These are phyloP conservation scores for Gnathonemus echidnorhynchus DNA, from an alignment of 2,113 vertebrate genomes.

Conservation along the genomic window DNA sequence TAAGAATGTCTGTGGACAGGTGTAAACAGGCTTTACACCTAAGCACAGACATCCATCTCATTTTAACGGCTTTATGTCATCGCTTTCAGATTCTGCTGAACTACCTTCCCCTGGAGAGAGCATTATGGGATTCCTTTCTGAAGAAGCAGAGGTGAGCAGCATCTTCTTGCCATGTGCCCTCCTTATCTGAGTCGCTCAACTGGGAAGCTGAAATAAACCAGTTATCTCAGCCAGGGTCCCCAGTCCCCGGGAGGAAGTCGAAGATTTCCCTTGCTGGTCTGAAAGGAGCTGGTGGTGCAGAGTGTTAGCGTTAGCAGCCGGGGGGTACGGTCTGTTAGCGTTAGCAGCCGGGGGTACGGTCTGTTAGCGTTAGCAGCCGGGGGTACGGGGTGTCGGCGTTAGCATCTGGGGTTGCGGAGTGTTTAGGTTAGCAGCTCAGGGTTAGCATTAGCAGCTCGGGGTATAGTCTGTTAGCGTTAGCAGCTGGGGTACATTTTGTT, in stretches of 20 bases:
- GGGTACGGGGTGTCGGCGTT: neutral
- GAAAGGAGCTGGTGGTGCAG: neutral
- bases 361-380: neutral
- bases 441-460: no score
- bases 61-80: neutral
- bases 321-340: neutral
- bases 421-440: no score
- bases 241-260: neutral
- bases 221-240: neutral
- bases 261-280: neutral
- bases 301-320: neutral
- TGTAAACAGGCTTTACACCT: neutral
- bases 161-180: neutral
- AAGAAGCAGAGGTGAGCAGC: constrained; percentile 82
- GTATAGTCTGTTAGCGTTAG: neutral
- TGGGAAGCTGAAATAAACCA: neutral
- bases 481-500: neutral
- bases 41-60: neutral
- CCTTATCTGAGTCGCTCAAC: neutral
- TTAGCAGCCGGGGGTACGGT: neutral
- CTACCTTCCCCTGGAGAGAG: constrained; percentile 84
- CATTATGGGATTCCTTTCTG: constrained; percentile 79
- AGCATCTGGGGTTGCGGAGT: no score
- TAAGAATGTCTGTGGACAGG: neutral
- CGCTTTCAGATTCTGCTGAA: constrained; percentile 82